These are phyloP conservation scores for Pristiophorus japonicus DNA, from an alignment of 2,113 vertebrate genomes.

Conservation along the genomic window DNA sequence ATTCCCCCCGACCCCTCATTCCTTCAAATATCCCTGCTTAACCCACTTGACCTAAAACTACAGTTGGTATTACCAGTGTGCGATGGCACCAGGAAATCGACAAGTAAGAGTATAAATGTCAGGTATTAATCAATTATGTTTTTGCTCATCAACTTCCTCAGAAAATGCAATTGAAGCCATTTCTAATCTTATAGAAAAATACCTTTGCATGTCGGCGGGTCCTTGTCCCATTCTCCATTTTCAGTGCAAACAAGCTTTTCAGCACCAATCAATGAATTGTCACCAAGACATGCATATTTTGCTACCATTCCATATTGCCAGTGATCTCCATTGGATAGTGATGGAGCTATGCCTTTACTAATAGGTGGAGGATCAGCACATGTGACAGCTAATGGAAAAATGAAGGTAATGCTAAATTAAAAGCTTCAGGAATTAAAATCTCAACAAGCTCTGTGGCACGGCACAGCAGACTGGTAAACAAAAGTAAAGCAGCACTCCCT, in stretches of 20 bases:
- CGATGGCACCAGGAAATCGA: no score
- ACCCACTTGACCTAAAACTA: no score
- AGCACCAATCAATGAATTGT: not conserved
- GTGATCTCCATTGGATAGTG: not conserved
- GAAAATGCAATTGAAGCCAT: not conserved
- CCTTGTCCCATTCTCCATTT: not conserved
- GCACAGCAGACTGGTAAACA: not conserved
- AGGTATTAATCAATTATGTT: not conserved
- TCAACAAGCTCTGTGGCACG: not conserved
- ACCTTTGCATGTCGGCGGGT: not conserved
- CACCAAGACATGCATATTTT: not conserved
- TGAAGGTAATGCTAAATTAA: not conserved
- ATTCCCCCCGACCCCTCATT: no score
- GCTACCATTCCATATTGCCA: slow-evolving; percentile 6
- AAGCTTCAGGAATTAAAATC: not conserved
- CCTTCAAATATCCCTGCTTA: no score
- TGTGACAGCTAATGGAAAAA: not conserved
- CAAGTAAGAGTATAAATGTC: no score
- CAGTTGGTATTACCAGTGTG: no score
- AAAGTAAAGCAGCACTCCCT: not conserved
- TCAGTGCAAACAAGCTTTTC: not conserved
- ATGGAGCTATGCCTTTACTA: not conserved
- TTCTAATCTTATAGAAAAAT: not conserved
- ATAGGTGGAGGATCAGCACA: not conserved
- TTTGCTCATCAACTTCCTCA: not conserved